Conservation (phyloP, 2,888 invertebrate species). For the Melanchra persicariae region DNA sequence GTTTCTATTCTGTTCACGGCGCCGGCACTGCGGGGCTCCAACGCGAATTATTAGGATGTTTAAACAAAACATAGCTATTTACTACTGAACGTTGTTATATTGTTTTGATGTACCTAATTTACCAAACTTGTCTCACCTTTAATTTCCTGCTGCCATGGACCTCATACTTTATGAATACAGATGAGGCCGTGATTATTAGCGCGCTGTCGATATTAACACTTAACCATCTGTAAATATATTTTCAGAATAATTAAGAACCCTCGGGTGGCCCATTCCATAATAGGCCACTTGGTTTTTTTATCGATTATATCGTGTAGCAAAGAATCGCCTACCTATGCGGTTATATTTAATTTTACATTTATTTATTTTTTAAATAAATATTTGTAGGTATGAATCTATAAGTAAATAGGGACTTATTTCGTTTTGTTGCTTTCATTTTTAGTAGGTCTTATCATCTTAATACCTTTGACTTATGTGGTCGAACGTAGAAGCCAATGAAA, state of each 20-base stretch:
- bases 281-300: background rate
- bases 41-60: too few relatives aligned
- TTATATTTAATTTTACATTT: too few relatives aligned
- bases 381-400: too few relatives aligned
- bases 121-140: constrained; percentile 28
- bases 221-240: constrained; percentile 53
- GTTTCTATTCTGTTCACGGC: too few relatives aligned
- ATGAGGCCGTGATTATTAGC: constrained; percentile 44
- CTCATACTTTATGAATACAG: constrained; percentile 44
- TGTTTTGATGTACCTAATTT: background rate
- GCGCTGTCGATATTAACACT: constrained; percentile 44
- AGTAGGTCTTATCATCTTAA: background rate
- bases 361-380: too few relatives aligned
- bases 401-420: too few relatives aligned
- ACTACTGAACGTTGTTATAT: background rate
- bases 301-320: background rate
- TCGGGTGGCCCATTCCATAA: constrained; percentile 35
- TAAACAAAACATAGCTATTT: background rate
- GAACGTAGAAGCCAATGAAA: background rate
- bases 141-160: constrained; percentile 1
- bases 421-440: background rate
- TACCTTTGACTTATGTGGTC: background rate
- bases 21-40: too few relatives aligned
- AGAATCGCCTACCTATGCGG: too few relatives aligned
- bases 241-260: constrained; percentile 47